Conservation (phyloP, 2,888 invertebrate species). For the Cynaeus angustus region DNA sequence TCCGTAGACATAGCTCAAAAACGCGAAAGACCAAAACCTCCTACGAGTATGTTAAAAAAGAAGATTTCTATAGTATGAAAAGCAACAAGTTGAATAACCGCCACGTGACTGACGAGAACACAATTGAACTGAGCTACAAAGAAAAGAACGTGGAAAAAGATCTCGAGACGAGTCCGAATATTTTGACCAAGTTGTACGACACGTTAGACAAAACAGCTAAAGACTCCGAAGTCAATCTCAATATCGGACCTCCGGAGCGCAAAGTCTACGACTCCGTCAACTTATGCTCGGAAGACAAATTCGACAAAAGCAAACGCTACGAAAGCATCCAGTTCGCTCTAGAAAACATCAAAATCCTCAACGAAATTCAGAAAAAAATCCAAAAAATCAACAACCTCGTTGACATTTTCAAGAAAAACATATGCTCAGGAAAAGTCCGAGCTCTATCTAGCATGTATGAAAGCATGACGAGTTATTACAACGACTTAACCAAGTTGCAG, state of each 20-base stretch:
- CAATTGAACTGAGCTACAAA: slow-evolving; percentile 69
- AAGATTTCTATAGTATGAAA: slow-evolving; percentile 64
- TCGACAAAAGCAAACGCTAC: slow-evolving; percentile 61
- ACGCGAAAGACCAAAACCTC: slow-evolving; percentile 65
- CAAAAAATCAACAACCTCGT: slow-evolving; percentile 82
- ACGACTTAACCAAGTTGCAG: slow-evolving; percentile 71
- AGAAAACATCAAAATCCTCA: slow-evolving; percentile 78
- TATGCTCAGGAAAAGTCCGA: slow-evolving; percentile 80
- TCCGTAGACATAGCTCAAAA: slow-evolving; percentile 78
- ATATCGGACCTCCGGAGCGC: slow-evolving; percentile 56
- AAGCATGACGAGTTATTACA: slow-evolving; percentile 76
- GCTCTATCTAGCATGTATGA: slow-evolving; percentile 83
- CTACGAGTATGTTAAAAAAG: slow-evolving; percentile 70
- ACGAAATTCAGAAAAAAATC: slow-evolving; percentile 81
- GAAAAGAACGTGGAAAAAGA: slow-evolving; percentile 69
- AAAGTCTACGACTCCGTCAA: slow-evolving; percentile 65
- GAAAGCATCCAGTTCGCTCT: slow-evolving; percentile 67
- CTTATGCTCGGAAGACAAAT: slow-evolving; percentile 67
- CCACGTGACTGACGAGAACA: slow-evolving; percentile 63
- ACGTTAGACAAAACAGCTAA: slow-evolving; percentile 67
- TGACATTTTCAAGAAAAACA: slow-evolving; percentile 74
- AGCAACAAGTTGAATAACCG: slow-evolving; percentile 57
- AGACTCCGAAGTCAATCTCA: slow-evolving; percentile 67
- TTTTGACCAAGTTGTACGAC: slow-evolving; percentile 67
- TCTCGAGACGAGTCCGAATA: slow-evolving; percentile 61